Evolutionary conservation across 2,888 invertebrate species (phyloP).

Genomic region (Athalia rosae): DNA sequence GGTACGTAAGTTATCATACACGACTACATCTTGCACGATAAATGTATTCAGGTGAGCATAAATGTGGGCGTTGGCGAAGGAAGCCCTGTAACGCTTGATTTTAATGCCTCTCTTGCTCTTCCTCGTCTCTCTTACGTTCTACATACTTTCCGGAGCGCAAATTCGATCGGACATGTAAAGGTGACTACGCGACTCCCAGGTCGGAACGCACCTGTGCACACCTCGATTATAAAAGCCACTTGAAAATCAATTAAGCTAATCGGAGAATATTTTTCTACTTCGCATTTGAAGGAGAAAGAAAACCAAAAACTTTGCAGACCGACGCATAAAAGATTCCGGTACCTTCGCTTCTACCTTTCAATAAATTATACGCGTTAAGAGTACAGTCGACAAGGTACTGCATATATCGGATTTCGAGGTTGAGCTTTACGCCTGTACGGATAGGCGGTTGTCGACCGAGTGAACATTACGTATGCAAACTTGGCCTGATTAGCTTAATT

Average conservation of each 20-base stretch:
- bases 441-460: slow-evolving; percentile 7
- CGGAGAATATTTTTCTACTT: too few relatives aligned
- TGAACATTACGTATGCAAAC: slow-evolving; percentile 57
- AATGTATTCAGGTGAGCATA: too few relatives aligned
- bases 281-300: too few relatives aligned
- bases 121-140: too few relatives aligned
- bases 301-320: too few relatives aligned
- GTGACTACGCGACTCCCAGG: background rate
- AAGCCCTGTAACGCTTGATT: slow-evolving; percentile 29
- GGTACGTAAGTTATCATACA: background rate
- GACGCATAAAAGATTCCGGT: too few relatives aligned
- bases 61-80: background rate
- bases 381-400: background rate
- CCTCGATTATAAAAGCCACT: background rate
- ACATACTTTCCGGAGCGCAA: background rate
- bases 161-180: slow-evolving; percentile 25
- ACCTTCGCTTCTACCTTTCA: background rate
- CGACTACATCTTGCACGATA: too few relatives aligned
- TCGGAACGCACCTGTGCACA: background rate
- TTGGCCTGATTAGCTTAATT: slow-evolving; percentile 60
- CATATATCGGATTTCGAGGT: slow-evolving; percentile 24
- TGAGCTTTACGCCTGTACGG: background rate
- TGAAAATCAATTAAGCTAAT: too few relatives aligned
- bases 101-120: slow-evolving; percentile 15
- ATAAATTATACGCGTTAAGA: background rate